Percentiles rank a stretch among this genome's conserved stretches.
Conservation (phyloP, 2,113 vertebrate species). For the Apteryx owenii region DNA sequence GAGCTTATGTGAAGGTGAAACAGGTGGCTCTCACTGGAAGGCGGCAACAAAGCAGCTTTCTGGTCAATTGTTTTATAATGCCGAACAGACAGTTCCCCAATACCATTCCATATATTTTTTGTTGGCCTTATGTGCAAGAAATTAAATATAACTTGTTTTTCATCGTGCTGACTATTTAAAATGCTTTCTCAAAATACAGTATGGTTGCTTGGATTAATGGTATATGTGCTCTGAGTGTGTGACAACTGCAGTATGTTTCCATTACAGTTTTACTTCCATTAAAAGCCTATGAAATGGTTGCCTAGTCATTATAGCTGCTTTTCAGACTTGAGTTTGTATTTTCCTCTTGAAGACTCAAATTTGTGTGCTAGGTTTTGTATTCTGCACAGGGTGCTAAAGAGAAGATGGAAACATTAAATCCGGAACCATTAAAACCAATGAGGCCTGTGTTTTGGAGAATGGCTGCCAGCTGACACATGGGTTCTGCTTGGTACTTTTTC, state of each 20-base stretch:
- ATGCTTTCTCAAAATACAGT: not conserved
- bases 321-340: not conserved
- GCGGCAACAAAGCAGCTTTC: not conserved
- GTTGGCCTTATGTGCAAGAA: not conserved
- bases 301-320: not conserved
- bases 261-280: not conserved
- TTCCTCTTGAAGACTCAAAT: not conserved
- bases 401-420: not conserved
- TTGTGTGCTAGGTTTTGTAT: not conserved
- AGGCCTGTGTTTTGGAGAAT: accelerated
- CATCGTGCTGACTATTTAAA: not conserved
- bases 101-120: not conserved
- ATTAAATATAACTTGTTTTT: not conserved
- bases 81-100: not conserved
- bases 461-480: not conserved
- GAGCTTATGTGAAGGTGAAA: not conserved
- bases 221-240: not conserved
- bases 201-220: not conserved
- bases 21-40: not conserved
- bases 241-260: not conserved
- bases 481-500: not conserved
- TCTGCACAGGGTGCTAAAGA: not conserved
- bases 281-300: not conserved
- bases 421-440: not conserved
- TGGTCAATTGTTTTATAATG: constrained; percentile 3